Conservation (phyloP, 2,888 invertebrate species). For the Steinernema scapterisci region DNA sequence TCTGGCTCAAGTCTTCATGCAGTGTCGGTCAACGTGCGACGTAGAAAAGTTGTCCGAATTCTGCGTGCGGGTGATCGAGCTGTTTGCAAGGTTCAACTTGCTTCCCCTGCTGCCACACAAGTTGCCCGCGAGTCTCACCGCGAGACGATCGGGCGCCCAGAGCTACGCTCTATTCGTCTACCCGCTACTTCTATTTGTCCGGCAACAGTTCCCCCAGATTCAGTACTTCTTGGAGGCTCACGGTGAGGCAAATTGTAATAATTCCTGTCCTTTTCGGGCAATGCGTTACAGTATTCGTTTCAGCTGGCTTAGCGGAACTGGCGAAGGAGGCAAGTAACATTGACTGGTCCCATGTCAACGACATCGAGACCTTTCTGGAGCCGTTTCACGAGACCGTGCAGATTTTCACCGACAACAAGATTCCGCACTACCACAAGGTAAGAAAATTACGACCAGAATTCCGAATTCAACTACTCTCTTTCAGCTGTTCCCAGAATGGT, state of each 20-base stretch:
- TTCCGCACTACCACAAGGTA: slow-evolving; percentile 50
- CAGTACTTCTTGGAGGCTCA: slow-evolving; percentile 23
- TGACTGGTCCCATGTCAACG: slow-evolving; percentile 45
- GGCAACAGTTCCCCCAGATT: slow-evolving; percentile 23
- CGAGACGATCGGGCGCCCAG: neutral
- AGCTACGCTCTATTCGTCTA: slow-evolving; percentile 26
- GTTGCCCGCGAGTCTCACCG: slow-evolving; percentile 12
- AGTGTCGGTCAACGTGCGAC: slow-evolving; percentile 21
- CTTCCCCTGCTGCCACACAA: slow-evolving; percentile 12
- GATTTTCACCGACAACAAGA: slow-evolving; percentile 42
- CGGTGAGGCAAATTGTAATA: neutral
- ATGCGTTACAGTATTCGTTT: neutral
- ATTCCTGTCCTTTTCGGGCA: neutral
- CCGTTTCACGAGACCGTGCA: slow-evolving; percentile 60
- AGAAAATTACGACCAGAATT: neutral
- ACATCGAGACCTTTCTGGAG: slow-evolving; percentile 56
- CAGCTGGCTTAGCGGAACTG: slow-evolving; percentile 32
- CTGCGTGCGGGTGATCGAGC: slow-evolving; percentile 5
- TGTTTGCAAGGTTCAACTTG: slow-evolving; percentile 6
- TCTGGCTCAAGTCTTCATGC: slow-evolving; percentile 25
- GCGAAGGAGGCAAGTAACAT: slow-evolving; percentile 35
- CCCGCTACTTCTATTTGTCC: slow-evolving; percentile 1
- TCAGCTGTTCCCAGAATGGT: slow-evolving; percentile 51
- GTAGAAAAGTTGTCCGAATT: slow-evolving; percentile 14
- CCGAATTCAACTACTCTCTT: slow-evolving; percentile 27